Evolutionary conservation across 2,113 vertebrate species (phyloP), one percentile per base, ranked within the genome.

Genomic region (Vidua chalybeata): DNA sequence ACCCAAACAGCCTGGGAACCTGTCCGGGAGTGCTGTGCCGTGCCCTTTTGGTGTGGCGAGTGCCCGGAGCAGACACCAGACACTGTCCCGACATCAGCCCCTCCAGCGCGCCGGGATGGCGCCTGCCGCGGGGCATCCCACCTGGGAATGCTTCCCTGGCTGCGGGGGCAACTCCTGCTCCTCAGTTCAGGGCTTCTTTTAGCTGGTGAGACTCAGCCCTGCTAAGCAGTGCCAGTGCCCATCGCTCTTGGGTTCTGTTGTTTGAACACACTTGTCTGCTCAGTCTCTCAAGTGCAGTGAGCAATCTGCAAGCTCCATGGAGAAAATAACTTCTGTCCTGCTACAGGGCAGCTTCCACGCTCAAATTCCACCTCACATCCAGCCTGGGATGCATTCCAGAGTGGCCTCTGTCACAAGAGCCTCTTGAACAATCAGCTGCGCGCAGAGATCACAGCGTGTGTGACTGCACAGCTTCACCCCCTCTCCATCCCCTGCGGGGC

Each of bases 121-220:
- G 0, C 4, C 1, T 35, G 37, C 54, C 7, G 0, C 2, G 0
- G 4, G 10, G 13, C 59, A 81, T 24, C 79, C 43, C 55, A 4
- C 22, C 1, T 7, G 15, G 45, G 33, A 83, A 1, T 0, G 19
- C 56, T 14, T 13, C 68, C 43, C 52, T 30, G 62, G 20, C 67
- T 39, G 4, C 1, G 0, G 0, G 11, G 56, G 31, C 63, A n/a
- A 0, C 67, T 28, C 28, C 66, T 66, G 73, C 66, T 54, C 72
- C 82, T 39, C 23, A 28, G 6, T 6, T 5, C 74, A 14, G 59
- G 64, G 51, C 24, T 80, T 3, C 9, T 27, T 46, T 20, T 1
- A 49, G n/a, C 43, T n/a, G 54, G 2, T 27, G 68, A 27, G 55
- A 6, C 23, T 75, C 73, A 28, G 59, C 79, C 49, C 49, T n/a